phyloP scores from a whole-genome alignment of 2,797 vertebrate species.

The Etheostoma nigrum region DNA sequence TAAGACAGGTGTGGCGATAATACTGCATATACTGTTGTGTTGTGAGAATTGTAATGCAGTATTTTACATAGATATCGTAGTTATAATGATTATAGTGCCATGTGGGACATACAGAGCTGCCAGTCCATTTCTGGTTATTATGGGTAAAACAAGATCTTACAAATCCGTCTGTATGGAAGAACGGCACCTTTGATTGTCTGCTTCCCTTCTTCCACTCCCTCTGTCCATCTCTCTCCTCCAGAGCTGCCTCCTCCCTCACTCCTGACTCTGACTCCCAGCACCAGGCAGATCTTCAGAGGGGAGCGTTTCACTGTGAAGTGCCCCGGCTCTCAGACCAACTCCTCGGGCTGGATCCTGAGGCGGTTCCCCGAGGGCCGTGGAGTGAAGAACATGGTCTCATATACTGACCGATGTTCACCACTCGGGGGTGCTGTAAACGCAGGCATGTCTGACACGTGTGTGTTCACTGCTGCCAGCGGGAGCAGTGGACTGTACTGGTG shows the following conservation, averaged over 20 bases:
- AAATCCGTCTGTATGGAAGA: background rate
- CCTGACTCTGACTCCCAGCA: conserved; percentile 69
- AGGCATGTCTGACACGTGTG: conserved; percentile 15
- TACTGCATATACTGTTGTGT: background rate
- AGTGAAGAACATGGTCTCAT: background rate
- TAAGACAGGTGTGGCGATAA: background rate
- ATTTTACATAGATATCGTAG: background rate
- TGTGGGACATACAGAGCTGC: background rate
- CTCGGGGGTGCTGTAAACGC: conserved; percentile 36
- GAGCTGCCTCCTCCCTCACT: conserved; percentile 43
- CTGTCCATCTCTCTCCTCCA: conserved; percentile 38
- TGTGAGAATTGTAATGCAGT: background rate
- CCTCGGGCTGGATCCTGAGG: conserved; percentile 66
- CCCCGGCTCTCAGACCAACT: conserved; percentile 31
- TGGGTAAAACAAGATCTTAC: background rate
- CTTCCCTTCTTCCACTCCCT: background rate
- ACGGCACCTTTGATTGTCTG: background rate
- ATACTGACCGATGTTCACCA: conserved; percentile 44
- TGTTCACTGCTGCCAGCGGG: conserved; percentile 39
- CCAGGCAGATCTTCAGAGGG: conserved; percentile 64
- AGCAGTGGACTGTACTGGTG: conserved; percentile 81
- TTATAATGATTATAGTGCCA: background rate
- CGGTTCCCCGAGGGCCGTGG: conserved; percentile 26
- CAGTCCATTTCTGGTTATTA: conserved; percentile 14
- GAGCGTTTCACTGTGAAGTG: conserved; percentile 68